Percentiles rank a stretch among this genome's conserved stretches.
Conservation (phyloP, 1,140 invertebrate species). For the Hormaphis cornu region DNA sequence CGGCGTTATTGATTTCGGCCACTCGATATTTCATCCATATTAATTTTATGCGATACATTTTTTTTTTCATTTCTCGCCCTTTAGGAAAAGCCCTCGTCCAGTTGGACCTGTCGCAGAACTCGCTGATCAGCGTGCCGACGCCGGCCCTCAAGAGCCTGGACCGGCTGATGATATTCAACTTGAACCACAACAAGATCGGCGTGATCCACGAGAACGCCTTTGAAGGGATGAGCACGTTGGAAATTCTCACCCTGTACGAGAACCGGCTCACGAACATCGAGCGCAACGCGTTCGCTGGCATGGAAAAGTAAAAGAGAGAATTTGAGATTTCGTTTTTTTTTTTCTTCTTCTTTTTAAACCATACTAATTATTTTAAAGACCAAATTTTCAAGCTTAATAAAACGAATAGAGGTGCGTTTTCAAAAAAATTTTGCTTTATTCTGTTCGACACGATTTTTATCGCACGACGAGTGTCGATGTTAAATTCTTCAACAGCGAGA, state of each 20-base stretch:
- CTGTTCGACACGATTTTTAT: too few relatives aligned
- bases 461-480: too few relatives aligned
- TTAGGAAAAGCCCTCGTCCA: conserved; percentile 71
- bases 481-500: too few relatives aligned
- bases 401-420: too few relatives aligned
- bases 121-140: conserved; percentile 64
- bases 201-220: conserved; percentile 68
- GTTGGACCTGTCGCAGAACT: conserved; percentile 72
- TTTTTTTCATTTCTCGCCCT: too few relatives aligned
- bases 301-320: conserved; percentile 61
- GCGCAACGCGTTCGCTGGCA: conserved; percentile 67
- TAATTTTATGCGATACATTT: too few relatives aligned
- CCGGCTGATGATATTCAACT: conserved; percentile 72
- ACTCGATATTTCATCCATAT: too few relatives aligned
- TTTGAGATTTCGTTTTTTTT: background rate
- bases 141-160: conserved; percentile 66
- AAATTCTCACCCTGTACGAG: conserved; percentile 78
- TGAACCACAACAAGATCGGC: conserved; percentile 78
- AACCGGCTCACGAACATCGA: conserved; percentile 72
- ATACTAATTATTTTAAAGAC: too few relatives aligned
- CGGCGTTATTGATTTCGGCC: too few relatives aligned
- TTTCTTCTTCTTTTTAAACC: too few relatives aligned
- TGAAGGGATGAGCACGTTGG: conserved; percentile 69
- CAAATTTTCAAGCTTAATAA: too few relatives aligned
- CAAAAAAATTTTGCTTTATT: too few relatives aligned